Conservation (phyloP, 92 coral and sea anemone species). For the Actinostola sp. region DNA sequence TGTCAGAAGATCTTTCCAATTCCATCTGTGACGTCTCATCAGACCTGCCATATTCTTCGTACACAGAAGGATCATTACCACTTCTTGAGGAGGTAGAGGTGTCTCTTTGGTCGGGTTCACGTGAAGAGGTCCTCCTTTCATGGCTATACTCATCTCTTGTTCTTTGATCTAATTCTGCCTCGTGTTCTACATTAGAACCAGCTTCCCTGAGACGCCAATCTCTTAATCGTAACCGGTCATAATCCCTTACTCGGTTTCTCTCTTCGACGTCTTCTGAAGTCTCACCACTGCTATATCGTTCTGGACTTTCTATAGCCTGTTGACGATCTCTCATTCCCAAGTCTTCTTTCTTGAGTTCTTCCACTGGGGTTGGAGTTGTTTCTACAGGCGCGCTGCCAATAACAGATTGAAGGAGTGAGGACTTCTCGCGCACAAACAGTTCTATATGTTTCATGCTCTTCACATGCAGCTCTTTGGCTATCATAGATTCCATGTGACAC, state of each 20-base stretch:
- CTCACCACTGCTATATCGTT: not conserved
- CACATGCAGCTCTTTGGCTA: constrained; percentile 90
- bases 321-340: not conserved
- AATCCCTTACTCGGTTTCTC: constrained; percentile 13
- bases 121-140: not conserved
- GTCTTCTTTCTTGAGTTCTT: not conserved
- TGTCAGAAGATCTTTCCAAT: constrained; percentile 4
- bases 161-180: not conserved
- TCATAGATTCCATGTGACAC: constrained; percentile 81
- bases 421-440: constrained; percentile 84
- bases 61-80: not conserved
- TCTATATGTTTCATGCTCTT: constrained; percentile 95
- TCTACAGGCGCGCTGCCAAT: constrained; percentile 31
- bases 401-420: constrained; percentile 71
- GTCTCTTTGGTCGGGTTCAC: not conserved
- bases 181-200: not conserved
- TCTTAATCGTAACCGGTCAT: constrained; percentile 14
- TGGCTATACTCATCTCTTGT: constrained; percentile 5
- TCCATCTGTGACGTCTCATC: not conserved
- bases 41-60: constrained; percentile 4
- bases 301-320: not conserved
- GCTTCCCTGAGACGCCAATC: constrained; percentile 25
- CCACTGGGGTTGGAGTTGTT: not conserved
- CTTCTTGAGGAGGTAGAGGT: not conserved
- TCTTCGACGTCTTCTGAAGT: constrained; percentile 8